Evolutionary conservation across 1,140 invertebrate genomes (phyloP).

Genomic region (Myzus persicae): DNA sequence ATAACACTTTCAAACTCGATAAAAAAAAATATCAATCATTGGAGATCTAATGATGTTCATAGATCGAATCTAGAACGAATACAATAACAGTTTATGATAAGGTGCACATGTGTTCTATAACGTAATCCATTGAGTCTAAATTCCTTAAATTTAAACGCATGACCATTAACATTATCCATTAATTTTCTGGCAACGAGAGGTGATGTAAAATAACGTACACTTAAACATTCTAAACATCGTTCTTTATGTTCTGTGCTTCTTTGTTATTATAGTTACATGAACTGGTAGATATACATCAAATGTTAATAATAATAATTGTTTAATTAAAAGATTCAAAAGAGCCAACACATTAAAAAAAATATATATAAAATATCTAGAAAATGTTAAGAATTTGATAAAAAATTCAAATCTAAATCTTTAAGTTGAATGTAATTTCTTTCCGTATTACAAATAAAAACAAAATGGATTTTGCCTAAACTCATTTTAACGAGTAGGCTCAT

Average conservation of each 20-base stretch:
- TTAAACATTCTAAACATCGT: background rate
- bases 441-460: no score
- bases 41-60: slow-evolving; percentile 31
- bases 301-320: background rate
- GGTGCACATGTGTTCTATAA: background rate
- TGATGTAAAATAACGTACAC: background rate
- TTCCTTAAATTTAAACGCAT: slow-evolving; percentile 33
- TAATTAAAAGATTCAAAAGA: no score
- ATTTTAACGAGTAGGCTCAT: no score
- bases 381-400: no score
- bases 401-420: no score
- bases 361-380: no score
- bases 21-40: slow-evolving; percentile 31
- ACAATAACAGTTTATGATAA: slow-evolving; percentile 43
- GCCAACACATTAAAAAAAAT: no score
- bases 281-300: background rate
- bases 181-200: slow-evolving; percentile 13
- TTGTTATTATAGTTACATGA: no score
- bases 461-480: no score
- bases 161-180: slow-evolving; percentile 11
- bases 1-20: slow-evolving; percentile 1
- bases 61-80: slow-evolving; percentile 11
- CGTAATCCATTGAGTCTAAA: background rate
- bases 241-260: background rate
- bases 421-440: no score